Base-by-base conservation (phyloP, 2,888 invertebrate genomes). In the Dryocosmus kuriphilus region DNA sequence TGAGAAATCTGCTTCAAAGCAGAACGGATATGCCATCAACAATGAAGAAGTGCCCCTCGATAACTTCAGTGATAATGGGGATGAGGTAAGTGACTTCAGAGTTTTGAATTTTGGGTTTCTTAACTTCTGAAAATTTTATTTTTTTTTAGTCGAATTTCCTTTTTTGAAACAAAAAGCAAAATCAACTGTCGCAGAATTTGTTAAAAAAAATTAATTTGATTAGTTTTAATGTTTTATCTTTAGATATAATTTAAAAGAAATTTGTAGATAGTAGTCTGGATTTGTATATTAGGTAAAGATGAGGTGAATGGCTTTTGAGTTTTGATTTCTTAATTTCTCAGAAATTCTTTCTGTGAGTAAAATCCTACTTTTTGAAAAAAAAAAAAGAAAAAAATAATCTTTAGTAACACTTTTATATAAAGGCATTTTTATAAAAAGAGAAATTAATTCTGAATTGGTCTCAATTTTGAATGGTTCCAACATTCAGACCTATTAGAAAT, bases 11-110 rank as follows among this genome's bases (percentile, higher is more conserved):
- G 41, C n/a, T 51, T 27, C 46, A 51, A 71, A 71, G 30, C 41
- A 71, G 71, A 71, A 71, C 46, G 71, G 71, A 71, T 71, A 71
- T 71, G 30, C 46, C 9, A 71, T 46, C n/a, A 30, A 71, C 51
- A 71, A 71, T 71, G 71, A 71, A 46, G 67, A 67, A 51, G 51
- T 71, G 41, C 71, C 71, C 19, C 46, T 71, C 11, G 19, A 71
- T 19, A 71, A 71, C 46, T 71, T 71, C 41, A n/a, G 9, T 19
- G 71, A 65, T 22, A 24, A 51, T n/a, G 41, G 46, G 27, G 46
- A 67, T 67, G 67, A 67, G 19, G 71, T 71, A 46, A 71, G 71
- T 51, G 27, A 32, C 38, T 46, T 71, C n/a, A 1, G 8, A 51
- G 30, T 46, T 71, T 71, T 71, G 32, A 30, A 41, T 67, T 41